Evolutionary conservation across 2,113 vertebrate species (phyloP), one percentile per base, ranked within the genome.

Genomic region (Malurus elegans): DNA sequence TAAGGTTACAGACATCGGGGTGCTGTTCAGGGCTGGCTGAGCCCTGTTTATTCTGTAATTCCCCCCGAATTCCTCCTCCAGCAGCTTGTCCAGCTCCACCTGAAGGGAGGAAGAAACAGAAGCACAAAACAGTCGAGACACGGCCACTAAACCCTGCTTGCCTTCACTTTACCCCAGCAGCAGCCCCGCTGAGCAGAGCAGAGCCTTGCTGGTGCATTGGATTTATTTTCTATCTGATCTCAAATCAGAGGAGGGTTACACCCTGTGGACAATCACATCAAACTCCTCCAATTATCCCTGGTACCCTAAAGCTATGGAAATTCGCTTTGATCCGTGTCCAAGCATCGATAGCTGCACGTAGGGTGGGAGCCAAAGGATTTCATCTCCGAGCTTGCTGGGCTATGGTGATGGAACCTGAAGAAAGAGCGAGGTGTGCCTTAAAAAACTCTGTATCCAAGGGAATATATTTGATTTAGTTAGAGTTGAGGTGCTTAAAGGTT

Each of bases 101-200:
- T 44, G 17, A 48, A 17, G 3, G 45, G 51, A 58, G 56, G 29
- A 47, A 67, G 51, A 45, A 60, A 17, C 4, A 21, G 58, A 88
- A 56, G 14, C 29, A 38, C 44, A 51, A 26, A 79, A 26, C 3
- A 9, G 14, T 5, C 0, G 0, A 72, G 53, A 15, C 8, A 4
- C 0, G 4, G 64, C 28, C 42, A 32, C 45, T 14, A 10, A 79
- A 24, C 18, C 44, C 58, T 56, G 50, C 51, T 50, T 79, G 61
- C 66, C 69, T 54, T 74, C 14, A 11, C 3, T n/a, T 58, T 28
- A 31, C 11, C 34, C 50, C 3, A 2, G 6, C 26, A 40, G 45
- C 62, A 54, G 62, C 44, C 14, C 65, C 0, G 7, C 36, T 75
- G 58, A 79, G 53, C 53, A 42, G 44, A 18, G 23, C 4, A 24